Percentiles rank a stretch among this genome's conserved stretches.
Evolutionary conservation across 2,797 vertebrate species (phyloP).

Genomic region (Chloroceryle inda): DNA sequence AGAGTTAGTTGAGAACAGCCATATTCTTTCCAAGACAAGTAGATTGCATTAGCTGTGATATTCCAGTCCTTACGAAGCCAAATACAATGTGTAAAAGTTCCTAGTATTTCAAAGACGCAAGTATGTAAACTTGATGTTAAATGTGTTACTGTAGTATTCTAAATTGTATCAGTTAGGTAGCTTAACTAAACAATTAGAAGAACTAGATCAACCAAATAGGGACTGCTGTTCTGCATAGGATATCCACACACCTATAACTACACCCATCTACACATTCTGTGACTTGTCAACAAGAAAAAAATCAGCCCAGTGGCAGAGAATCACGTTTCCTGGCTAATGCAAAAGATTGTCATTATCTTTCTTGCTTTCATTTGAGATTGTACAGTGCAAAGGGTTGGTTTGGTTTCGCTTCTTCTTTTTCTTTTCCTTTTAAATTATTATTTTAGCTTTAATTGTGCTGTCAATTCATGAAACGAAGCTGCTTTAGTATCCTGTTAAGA

Average conservation of each 20-base stretch:
- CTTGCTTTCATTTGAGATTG: conserved; percentile 81
- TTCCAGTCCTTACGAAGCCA: conserved; percentile 85
- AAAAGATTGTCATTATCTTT: conserved; percentile 77
- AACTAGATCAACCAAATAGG: conserved; percentile 80
- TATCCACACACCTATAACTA: conserved; percentile 58
- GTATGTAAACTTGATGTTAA: conserved; percentile 84
- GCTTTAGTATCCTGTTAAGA: conserved; percentile 81
- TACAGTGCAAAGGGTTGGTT: conserved; percentile 74
- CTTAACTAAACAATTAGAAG: conserved; percentile 82
- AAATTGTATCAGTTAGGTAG: conserved; percentile 83
- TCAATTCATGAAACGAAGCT: conserved; percentile 80
- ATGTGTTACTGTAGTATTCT: conserved; percentile 84
- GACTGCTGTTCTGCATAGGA: conserved; percentile 73
- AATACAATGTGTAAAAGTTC: conserved; percentile 84
- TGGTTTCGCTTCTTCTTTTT: background rate
- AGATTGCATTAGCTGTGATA: conserved; percentile 82
- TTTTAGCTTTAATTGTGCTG: conserved; percentile 85
- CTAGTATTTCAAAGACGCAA: conserved; percentile 84
- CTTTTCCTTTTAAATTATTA: conserved; percentile 69
- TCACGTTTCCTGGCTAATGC: conserved; percentile 80
- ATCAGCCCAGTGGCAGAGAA: conserved; percentile 74
- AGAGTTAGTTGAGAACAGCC: conserved; percentile 84
- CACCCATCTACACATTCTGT: conserved; percentile 71
- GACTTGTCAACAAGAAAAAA: conserved; percentile 61
- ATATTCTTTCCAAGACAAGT: conserved; percentile 81